phyloP scores from a whole-genome alignment of 2,113 vertebrate species.

The Tympanuchus pallidicinctus region DNA sequence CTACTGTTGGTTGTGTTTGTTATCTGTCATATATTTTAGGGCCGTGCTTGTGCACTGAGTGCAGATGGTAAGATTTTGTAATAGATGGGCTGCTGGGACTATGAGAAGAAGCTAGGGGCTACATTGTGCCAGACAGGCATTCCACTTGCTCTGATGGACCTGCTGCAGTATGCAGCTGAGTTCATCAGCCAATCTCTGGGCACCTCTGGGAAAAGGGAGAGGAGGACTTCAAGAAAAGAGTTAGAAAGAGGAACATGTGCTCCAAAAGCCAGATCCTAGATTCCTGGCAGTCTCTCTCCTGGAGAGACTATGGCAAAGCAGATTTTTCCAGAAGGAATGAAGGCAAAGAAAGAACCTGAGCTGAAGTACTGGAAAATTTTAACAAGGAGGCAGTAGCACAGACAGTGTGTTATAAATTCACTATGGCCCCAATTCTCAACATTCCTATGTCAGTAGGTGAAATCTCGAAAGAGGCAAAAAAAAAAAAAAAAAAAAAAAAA shows the following conservation, averaged over 20 bases:
- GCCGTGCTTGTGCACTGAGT: background rate
- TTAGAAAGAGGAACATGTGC: background rate
- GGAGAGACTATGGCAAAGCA: background rate
- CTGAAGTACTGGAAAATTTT: background rate
- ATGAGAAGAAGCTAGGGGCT: background rate
- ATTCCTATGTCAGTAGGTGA: background rate
- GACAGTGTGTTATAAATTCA: background rate
- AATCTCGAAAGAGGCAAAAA: no score
- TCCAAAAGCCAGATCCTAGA: background rate
- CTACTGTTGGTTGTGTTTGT: background rate
- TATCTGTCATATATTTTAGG: background rate
- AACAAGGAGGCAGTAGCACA: background rate
- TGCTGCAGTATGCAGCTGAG: background rate
- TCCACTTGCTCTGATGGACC: accelerated
- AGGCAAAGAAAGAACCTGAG: background rate
- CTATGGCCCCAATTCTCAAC: accelerated
- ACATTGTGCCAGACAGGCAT: background rate
- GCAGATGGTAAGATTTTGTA: background rate
- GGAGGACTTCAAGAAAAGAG: background rate
- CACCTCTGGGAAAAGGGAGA: background rate
- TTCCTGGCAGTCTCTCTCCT: background rate
- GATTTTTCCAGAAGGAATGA: background rate
- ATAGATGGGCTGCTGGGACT: background rate
- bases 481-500: no score
- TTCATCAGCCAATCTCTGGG: background rate